These are phyloP conservation scores for Callocephalon fimbriatum DNA, from an alignment of 2,113 vertebrate genomes.

Conservation along the genomic window DNA sequence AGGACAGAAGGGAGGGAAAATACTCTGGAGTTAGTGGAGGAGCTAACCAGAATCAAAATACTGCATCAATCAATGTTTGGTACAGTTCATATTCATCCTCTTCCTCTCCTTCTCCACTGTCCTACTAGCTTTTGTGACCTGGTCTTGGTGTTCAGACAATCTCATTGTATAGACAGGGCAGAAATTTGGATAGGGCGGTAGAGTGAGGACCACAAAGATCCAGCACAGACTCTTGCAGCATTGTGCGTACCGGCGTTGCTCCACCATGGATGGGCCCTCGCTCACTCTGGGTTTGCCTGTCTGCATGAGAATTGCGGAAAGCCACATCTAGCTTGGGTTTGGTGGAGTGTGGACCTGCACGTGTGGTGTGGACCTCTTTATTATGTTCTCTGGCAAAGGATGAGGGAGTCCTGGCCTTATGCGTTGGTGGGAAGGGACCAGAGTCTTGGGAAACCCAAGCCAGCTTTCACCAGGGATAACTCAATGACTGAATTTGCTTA, in stretches of 20 bases:
- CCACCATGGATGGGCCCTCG: rapidly evolving
- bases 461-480: background rate
- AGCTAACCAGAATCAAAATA: background rate
- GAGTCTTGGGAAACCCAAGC: background rate
- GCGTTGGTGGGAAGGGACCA: rapidly evolving
- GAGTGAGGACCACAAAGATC: background rate
- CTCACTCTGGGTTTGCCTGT: too few species aligned
- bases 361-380: rapidly evolving
- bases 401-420: background rate
- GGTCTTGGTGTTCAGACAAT: background rate
- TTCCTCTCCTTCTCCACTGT: background rate
- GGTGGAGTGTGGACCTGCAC: background rate
- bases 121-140: background rate
- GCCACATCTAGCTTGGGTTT: rapidly evolving
- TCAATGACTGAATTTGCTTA: rapidly evolving
- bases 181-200: rapidly evolving
- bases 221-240: background rate
- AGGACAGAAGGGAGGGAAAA: background rate
- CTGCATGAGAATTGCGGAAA: rapidly evolving
- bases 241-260: rapidly evolving
- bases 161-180: background rate
- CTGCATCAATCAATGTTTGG: background rate
- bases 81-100: background rate
- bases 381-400: background rate
- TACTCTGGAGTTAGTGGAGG: background rate